Conservation (phyloP, 2,797 vertebrate genomes). For the Lagorchestes hirsutus region DNA sequence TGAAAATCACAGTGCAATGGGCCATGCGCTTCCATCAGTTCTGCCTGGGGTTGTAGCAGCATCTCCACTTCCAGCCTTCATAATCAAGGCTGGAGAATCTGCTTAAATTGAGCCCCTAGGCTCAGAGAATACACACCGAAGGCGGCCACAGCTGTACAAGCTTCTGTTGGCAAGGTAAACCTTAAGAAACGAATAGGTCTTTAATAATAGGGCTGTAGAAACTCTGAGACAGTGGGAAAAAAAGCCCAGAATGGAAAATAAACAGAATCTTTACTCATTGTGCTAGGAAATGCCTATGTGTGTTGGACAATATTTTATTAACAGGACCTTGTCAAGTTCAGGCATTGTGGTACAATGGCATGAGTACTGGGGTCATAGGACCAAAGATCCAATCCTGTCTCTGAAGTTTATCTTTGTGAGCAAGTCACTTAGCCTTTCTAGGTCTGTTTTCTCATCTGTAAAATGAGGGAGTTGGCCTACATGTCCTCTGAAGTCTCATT, state of each 20-base stretch:
- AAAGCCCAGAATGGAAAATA: background rate
- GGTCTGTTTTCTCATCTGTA: background rate
- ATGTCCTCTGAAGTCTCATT: background rate
- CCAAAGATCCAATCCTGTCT: background rate
- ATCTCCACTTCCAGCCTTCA: conserved; percentile 52
- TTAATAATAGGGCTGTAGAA: background rate
- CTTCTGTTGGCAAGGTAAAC: conserved; percentile 21
- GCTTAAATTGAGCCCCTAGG: background rate
- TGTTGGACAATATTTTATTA: rapidly evolving
- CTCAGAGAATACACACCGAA: background rate
- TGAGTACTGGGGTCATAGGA: background rate
- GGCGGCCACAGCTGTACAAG: background rate
- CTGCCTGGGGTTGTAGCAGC: conserved; percentile 45
- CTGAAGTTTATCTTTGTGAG: background rate
- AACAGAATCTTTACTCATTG: rapidly evolving
- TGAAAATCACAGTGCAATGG: conserved; percentile 64
- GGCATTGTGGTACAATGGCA: background rate
- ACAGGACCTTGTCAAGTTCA: background rate
- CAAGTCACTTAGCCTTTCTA: background rate
- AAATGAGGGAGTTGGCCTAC: background rate
- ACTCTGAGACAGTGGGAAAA: background rate
- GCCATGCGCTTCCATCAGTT: conserved; percentile 24
- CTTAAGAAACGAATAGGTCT: background rate
- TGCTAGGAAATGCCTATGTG: background rate
- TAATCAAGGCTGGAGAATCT: conserved; percentile 36